Conservation (phyloP, 2,113 vertebrate species). For the Picathartes gymnocephalus region DNA sequence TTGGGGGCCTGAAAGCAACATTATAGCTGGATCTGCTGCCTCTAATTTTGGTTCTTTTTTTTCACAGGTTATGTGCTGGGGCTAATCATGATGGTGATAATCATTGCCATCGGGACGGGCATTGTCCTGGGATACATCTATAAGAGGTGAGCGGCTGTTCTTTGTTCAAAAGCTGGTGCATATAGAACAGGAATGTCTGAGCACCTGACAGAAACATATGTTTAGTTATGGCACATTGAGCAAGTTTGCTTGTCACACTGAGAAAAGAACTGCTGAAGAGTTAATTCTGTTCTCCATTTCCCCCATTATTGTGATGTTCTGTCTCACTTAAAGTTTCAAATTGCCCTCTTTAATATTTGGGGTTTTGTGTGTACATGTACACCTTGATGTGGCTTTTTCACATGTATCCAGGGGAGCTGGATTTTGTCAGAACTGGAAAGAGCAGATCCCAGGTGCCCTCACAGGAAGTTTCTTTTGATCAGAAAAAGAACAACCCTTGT, state of each 20-base stretch:
- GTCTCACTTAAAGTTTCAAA: not conserved
- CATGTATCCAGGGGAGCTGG: not conserved
- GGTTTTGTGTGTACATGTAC: not conserved
- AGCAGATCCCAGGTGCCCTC: not conserved
- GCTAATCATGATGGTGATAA: slow-evolving; percentile 88
- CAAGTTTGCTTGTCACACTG: not conserved
- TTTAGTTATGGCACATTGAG: not conserved
- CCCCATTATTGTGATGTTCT: not conserved
- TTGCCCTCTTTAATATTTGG: not conserved
- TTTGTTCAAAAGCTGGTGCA: not conserved
- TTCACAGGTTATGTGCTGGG: slow-evolving; percentile 84
- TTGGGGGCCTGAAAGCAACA: not conserved
- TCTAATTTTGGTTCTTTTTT: not conserved
- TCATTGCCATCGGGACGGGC: slow-evolving; percentile 85
- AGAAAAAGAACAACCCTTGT: not conserved
- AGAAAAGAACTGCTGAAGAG: not conserved
- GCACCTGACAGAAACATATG: not conserved
- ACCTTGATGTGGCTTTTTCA: not conserved
- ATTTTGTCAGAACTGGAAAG: not conserved
- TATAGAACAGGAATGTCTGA: not conserved
- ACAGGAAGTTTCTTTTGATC: not conserved
- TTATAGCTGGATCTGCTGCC: not conserved
- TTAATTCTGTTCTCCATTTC: not conserved
- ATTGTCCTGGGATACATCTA: slow-evolving; percentile 91
- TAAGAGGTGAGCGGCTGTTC: slow-evolving; percentile 81